Evolutionary conservation across 1,140 invertebrate genomes (phyloP), one percentile per base, ranked within the genome.

Genomic region (Drosophila tropicalis): DNA sequence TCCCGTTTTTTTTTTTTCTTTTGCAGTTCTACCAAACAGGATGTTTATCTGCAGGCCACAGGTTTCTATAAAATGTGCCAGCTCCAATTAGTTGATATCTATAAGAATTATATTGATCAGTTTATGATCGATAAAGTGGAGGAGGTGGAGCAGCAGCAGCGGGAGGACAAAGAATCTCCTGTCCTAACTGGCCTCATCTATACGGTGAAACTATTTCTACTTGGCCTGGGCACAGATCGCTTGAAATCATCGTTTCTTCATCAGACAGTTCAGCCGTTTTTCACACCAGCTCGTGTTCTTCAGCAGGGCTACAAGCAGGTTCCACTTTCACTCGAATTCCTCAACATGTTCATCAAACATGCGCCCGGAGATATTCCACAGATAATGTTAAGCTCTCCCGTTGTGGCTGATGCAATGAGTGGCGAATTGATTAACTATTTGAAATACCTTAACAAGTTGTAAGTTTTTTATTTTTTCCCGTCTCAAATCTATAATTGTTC

Each of bases 11-110:
- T 39, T 47, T 17, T 62, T 0, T 39, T 47, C n/a, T 62, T 47
- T 65, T 5, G 12, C 62, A 91, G 90, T 13, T 91, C 87, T 3
- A 67, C 44, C 17, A 91, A 87, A 22, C 83, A 91, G 15, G 90
- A 91, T 44, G 82, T 91, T 5, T 91, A 91, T 57, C 67, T 91
- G 0, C 90, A 91, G 55, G 90, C 90, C 12, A 90, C 87, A 10
- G 90, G 90, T 1, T 91, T 91, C 72, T 91, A 91, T 55, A 91
- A 91, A 68, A 91, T 91, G 90, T 91, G 90, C 22, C 91, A 91
- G 40, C 51, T 91, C 1, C 84, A 89, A 40, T 32, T 90, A 12
- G 77, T 90, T 9, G 90, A 91, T n/a, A 91, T 91, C 19, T 91
- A 90, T n/a, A 83, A 76, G 17, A 78, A 91, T 29, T 91, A 86